Evolutionary conservation across 2,888 invertebrate genomes (phyloP).

Genomic region (Hartigia nigra): DNA sequence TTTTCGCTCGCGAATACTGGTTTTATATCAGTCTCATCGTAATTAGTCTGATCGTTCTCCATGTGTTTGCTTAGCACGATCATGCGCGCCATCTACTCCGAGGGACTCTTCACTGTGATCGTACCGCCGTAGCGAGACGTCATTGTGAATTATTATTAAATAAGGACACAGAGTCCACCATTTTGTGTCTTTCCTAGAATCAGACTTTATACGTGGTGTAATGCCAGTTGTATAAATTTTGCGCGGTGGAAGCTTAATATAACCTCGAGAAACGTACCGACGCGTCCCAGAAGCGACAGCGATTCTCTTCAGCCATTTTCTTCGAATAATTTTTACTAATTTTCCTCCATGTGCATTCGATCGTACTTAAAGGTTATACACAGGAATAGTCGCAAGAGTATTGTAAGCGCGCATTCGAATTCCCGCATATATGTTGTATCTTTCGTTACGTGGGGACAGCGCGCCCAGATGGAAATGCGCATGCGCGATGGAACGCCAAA

Average conservation of each 20-base stretch:
- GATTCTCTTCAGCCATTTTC: neutral
- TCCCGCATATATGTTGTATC: neutral
- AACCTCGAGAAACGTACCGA: neutral
- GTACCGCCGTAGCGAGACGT: slow-evolving; percentile 9
- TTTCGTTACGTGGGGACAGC: neutral
- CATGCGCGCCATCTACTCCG: neutral
- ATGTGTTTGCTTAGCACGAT: neutral
- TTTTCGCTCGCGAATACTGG: slow-evolving; percentile 58
- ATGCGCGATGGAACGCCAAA: neutral
- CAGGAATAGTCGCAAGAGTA: neutral
- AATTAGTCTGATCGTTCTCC: slow-evolving; percentile 23
- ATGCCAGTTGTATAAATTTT: slow-evolving; percentile 61
- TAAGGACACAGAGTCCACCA: neutral
- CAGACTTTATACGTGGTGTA: slow-evolving; percentile 44
- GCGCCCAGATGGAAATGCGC: neutral
- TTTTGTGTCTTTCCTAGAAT: slow-evolving; percentile 19
- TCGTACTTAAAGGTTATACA: neutral
- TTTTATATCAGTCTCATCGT: slow-evolving; percentile 64
- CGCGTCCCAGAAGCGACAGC: neutral
- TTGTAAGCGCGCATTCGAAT: neutral
- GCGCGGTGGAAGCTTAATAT: neutral
- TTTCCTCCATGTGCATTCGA: neutral
- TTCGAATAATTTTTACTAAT: neutral
- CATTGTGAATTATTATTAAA: neutral
- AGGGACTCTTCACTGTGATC: neutral